Base-by-base conservation (phyloP, 2,888 invertebrate species). In the Phengaris alcon region DNA sequence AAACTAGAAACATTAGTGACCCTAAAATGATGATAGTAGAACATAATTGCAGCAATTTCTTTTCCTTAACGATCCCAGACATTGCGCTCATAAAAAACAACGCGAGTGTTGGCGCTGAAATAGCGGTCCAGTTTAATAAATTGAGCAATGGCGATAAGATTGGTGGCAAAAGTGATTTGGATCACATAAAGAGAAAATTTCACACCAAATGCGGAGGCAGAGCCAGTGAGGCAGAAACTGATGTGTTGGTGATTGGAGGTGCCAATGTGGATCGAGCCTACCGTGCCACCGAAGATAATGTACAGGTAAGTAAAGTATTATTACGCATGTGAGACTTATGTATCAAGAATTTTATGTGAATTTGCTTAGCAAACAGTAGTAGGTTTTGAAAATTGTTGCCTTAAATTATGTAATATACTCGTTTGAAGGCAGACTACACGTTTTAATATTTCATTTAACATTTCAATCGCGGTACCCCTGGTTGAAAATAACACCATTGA, bases 51-150 rank as follows among this genome's bases (percentile, higher is more conserved):
- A 80, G 86, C 86, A 87, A 88, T 89, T 86, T 84, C 82, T 87
- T 64, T 87, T 86, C 88, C 84, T 86, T 86, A 90, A 88, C 87
- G 85, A 84, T 84, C 80, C 70, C 90, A 97, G 97, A 99, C 93
- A 96, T 98, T 81, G 97, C 97, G 51, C 94, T 99, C 76, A 96
- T 99, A 83, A 96, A 97, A 93, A 98, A 99, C 90, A 99, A 99
- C 90, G 99, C 98, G 2, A 93, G 89, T 83, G 94, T 97, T 74
- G 98, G 97, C 22, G 96, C 97, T 75, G 93, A 96, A 86, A 97
- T 98, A 80, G 97, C 98, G 3, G 93, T 95, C 44, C 94, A 95
- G 84, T 93, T 95, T 83, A 90, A 92, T 84, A 90, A 91, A 84
- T 82, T 93, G 79, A 86, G 84, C 82, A 88, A 88, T 82, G 83